Conservation (phyloP, 2,113 vertebrate genomes). For the Mustela nigripes region DNA sequence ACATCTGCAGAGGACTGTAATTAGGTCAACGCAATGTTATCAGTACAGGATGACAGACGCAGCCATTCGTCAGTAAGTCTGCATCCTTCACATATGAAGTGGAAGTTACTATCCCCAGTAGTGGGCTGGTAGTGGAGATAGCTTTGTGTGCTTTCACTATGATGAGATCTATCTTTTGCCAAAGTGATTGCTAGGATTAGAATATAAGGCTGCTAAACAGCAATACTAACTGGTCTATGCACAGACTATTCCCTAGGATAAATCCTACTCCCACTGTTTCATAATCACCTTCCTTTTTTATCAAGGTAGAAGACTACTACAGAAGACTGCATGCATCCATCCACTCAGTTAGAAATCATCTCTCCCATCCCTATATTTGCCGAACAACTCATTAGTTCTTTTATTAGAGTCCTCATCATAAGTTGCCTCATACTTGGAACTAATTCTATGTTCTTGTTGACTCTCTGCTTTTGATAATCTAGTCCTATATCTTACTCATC, state of each 20-base stretch:
- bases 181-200: neutral
- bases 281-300: neutral
- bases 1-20: constrained; percentile 19
- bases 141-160: neutral
- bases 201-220: neutral
- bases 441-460: neutral
- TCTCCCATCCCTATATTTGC: neutral
- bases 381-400: neutral
- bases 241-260: neutral
- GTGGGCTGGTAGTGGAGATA: neutral
- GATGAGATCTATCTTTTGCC: neutral
- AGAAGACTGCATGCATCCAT: neutral
- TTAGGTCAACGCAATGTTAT: neutral
- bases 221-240: neutral
- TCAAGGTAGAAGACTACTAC: neutral
- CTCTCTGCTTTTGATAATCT: neutral
- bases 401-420: neutral
- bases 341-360: neutral
- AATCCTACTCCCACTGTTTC: neutral
- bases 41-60: constrained; percentile 18
- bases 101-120: too few relatives aligned
- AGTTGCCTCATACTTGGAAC: neutral
- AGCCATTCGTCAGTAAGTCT: neutral
- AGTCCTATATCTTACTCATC: neutral
- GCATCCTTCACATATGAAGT: neutral